phyloP scores from a whole-genome alignment of 37 sponge, comb jelly and placozoan genomes.

The Corticium candelabrum region DNA sequence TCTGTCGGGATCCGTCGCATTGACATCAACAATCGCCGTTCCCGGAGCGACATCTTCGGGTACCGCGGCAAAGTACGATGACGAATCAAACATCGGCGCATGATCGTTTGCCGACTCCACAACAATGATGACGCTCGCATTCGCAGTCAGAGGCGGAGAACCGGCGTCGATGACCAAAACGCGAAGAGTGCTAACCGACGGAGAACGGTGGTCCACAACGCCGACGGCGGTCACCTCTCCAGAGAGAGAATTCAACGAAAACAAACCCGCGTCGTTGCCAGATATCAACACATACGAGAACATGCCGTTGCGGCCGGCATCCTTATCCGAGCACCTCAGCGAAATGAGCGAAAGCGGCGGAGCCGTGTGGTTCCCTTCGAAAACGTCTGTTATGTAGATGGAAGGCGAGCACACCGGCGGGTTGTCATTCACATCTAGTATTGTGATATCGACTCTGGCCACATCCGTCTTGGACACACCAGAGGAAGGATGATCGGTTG shows the following conservation, averaged over 20 bases:
- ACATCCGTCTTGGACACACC: background rate
- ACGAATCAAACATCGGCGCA: slow-evolving; percentile 39
- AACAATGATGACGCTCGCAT: background rate
- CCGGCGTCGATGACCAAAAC: background rate
- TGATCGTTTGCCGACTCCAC: slow-evolving; percentile 19
- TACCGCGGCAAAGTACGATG: slow-evolving; percentile 23
- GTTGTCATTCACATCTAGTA: background rate
- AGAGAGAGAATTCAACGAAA: background rate
- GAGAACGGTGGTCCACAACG: background rate
- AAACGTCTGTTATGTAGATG: slow-evolving; percentile 15
- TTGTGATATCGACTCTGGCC: background rate
- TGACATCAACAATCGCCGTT: background rate
- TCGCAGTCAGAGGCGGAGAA: background rate
- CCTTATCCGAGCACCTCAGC: slow-evolving; percentile 2
- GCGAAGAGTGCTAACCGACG: background rate
- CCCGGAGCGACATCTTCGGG: slow-evolving; percentile 37
- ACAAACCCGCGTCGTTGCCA: background rate
- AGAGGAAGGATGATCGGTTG: background rate
- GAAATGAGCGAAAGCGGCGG: slow-evolving; percentile 8
- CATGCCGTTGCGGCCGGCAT: background rate
- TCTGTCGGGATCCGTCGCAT: slow-evolving; percentile 46
- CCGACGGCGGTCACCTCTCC: background rate
- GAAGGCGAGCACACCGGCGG: background rate
- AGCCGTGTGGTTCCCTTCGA: slow-evolving; percentile 15
- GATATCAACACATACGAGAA: slow-evolving; percentile 15